Conservation (phyloP, 2,797 vertebrate species). For the Micropoecilia bifurca region DNA sequence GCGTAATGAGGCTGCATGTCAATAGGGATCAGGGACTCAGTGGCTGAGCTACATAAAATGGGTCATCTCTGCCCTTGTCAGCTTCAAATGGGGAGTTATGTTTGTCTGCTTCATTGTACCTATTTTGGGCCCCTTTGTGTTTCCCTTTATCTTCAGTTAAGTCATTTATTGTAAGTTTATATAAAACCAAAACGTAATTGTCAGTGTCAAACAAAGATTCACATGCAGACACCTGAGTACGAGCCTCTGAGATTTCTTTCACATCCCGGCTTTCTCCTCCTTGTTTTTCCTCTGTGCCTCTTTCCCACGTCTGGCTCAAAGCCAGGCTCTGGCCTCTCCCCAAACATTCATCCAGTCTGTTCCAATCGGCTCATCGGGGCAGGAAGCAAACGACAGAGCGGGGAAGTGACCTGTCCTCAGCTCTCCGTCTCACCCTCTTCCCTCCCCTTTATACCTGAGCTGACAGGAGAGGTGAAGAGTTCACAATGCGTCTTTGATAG, state of each 20-base stretch:
- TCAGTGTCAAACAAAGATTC: constrained; percentile 49
- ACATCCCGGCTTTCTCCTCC: neutral
- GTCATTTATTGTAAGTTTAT: neutral
- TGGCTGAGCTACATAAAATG: constrained; percentile 23
- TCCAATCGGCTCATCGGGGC: constrained; percentile 46
- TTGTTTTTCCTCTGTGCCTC: constrained; percentile 16
- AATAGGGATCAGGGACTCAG: neutral
- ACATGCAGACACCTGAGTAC: constrained; percentile 27
- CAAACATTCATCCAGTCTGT: constrained; percentile 19
- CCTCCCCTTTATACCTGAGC: constrained; percentile 41
- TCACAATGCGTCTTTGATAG: constrained; percentile 32
- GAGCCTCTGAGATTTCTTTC: constrained; percentile 35
- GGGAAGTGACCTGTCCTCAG: constrained; percentile 60
- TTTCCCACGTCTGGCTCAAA: constrained; percentile 16
- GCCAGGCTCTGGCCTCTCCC: constrained; percentile 21
- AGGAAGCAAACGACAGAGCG: constrained; percentile 59
- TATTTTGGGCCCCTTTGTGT: constrained; percentile 39
- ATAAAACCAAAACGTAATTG: neutral
- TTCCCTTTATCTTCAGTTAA: constrained; percentile 17
- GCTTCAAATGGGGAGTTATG: constrained; percentile 43
- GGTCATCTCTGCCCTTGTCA: constrained; percentile 27
- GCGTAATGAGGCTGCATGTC: neutral
- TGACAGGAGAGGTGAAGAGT: constrained; percentile 10
- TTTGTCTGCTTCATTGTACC: constrained; percentile 38
- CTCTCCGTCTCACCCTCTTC: constrained; percentile 29